Conservation (phyloP, 2,888 invertebrate species). For the Petrolisthes cinctipes region DNA sequence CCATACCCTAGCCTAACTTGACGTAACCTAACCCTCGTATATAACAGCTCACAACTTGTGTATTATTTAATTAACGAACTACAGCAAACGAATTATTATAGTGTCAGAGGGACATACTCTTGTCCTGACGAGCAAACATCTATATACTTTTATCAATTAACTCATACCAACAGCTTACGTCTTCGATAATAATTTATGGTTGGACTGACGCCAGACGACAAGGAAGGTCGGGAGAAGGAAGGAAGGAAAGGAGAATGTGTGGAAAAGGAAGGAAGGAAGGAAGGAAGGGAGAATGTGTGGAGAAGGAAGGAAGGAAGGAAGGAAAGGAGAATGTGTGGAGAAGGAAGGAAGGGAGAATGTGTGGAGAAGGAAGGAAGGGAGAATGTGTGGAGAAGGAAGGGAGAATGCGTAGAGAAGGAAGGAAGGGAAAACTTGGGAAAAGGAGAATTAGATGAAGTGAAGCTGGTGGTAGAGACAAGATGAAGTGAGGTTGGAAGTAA, state of each 20-base stretch:
- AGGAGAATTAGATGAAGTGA: neutral
- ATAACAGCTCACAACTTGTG: too few relatives aligned
- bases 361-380: neutral
- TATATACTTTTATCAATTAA: too few relatives aligned
- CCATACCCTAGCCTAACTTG: too few relatives aligned
- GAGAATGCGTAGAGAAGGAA: neutral
- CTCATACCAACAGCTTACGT: too few relatives aligned
- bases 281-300: neutral
- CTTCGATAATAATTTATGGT: too few relatives aligned
- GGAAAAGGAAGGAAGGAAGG: neutral
- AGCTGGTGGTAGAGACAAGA: neutral
- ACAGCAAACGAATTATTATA: too few relatives aligned
- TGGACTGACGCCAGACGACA: too few relatives aligned
- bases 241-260: neutral
- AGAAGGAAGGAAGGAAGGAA: neutral
- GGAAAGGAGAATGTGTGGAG: neutral
- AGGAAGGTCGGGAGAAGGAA: neutral
- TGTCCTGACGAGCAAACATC: too few relatives aligned
- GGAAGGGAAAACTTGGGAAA: neutral
- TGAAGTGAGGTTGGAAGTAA: neutral
- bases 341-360: neutral
- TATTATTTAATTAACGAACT: too few relatives aligned
- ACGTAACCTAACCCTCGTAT: too few relatives aligned
- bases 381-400: neutral
- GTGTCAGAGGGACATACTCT: too few relatives aligned